Percentiles rank a stretch among this genome's conserved stretches.
These are phyloP conservation scores for Phytoseiulus persimilis DNA, from an alignment of 2,888 invertebrate genomes.

Conservation along the genomic window DNA sequence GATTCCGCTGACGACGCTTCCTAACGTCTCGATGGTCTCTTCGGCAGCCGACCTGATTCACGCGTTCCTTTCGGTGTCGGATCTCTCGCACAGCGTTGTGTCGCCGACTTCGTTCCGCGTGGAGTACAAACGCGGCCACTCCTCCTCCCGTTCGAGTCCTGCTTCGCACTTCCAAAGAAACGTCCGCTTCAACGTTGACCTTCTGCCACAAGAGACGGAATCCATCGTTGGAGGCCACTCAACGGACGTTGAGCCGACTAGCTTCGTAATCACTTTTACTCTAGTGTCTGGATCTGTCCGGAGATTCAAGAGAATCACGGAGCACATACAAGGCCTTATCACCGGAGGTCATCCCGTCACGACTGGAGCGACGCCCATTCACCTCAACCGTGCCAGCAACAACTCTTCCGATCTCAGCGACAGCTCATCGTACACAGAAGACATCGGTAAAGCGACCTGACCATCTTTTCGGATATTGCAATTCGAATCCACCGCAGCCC, in stretches of 20 bases:
- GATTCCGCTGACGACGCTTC: background rate
- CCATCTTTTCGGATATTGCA: background rate
- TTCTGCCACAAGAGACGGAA: slow-evolving; percentile 49
- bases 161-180: slow-evolving; percentile 79
- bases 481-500: too few species aligned
- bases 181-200: slow-evolving; percentile 73
- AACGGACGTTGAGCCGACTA: slow-evolving; percentile 38
- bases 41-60: slow-evolving; percentile 86
- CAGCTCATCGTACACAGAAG: slow-evolving; percentile 55
- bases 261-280: slow-evolving; percentile 22
- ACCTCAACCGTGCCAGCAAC: slow-evolving; percentile 54
- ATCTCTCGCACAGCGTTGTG: slow-evolving; percentile 91
- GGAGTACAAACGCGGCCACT: slow-evolving; percentile 84
- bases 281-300: slow-evolving; percentile 71
- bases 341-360: slow-evolving; percentile 51
- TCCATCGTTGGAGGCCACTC: slow-evolving; percentile 42
- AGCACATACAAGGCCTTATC: slow-evolving; percentile 84
- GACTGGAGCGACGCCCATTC: slow-evolving; percentile 42
- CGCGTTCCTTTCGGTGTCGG: slow-evolving; percentile 93
- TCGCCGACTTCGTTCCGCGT: slow-evolving; percentile 96
- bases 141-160: slow-evolving; percentile 59
- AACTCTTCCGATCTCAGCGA: slow-evolving; percentile 60
- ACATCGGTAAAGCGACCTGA: background rate
- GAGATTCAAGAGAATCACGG: slow-evolving; percentile 86
- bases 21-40: too few species aligned